phyloP scores from a whole-genome alignment of 2,797 vertebrate species.

The Thamnophis elegans region DNA sequence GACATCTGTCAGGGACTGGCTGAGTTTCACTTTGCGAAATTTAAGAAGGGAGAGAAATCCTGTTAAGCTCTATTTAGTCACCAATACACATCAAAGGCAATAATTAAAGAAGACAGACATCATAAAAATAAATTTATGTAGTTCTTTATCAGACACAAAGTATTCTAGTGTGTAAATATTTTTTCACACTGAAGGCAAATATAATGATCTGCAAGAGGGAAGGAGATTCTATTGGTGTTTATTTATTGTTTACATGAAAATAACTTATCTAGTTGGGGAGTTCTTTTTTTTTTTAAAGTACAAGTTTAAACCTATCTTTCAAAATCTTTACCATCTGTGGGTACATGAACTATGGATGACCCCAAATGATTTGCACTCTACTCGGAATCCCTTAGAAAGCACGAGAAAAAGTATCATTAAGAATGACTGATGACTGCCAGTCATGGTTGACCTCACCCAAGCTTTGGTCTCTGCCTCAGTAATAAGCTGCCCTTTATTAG shows the following conservation, averaged over 20 bases:
- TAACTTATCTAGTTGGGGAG: conserved; percentile 34
- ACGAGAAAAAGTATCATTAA: conserved; percentile 94
- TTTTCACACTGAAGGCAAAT: conserved; percentile 72
- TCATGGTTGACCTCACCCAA: conserved; percentile 94
- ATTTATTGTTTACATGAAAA: conserved; percentile 65
- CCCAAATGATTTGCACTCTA: conserved; percentile 89
- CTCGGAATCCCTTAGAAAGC: conserved; percentile 84
- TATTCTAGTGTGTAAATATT: conserved; percentile 73
- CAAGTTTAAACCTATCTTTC: conserved; percentile 83
- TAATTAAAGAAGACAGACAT: conserved; percentile 84
- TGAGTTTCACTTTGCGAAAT: conserved; percentile 79
- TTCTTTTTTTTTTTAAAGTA: conserved; percentile 53
- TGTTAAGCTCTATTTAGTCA: conserved; percentile 85
- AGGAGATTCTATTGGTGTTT: conserved; percentile 68
- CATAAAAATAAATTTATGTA: conserved; percentile 84
- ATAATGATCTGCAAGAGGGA: conserved; percentile 62
- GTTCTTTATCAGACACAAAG: conserved; percentile 77
- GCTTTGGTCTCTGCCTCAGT: conserved; percentile 84
- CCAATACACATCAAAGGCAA: conserved; percentile 86
- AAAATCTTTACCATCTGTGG: conserved; percentile 89
- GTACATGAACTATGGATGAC: conserved; percentile 92
- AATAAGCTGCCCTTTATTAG: conserved; percentile 88
- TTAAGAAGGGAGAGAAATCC: conserved; percentile 83
- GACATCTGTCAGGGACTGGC: conserved; percentile 79
- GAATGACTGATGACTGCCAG: conserved; percentile 99